Evolutionary conservation across 2,113 vertebrate species (phyloP), one percentile per base, ranked within the genome.

Genomic region (Bungarus multicinctus): DNA sequence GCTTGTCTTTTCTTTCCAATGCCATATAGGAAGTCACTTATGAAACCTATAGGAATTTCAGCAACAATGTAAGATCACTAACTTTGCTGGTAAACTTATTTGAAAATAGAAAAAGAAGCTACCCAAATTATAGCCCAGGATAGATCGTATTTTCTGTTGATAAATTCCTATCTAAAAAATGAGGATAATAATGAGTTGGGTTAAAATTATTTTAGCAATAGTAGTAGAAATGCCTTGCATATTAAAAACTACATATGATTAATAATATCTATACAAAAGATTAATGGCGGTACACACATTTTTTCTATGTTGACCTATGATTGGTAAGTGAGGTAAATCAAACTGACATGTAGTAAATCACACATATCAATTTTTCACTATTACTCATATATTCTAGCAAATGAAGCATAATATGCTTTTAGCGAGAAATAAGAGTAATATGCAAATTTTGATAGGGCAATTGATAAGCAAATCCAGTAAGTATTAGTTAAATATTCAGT

Each of bases 391-490:
- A 95, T 96, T 96, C 92, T 94, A 95, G 94, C 96, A 95, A 95
- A 95, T 94, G 95, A 97, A 97, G 93, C 85, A 94, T 94, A 97
- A 97, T 95, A 95, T 97, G 94, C 95, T 97, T 97, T 96, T 93
- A 94, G 95, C 95, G 94, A 95, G 94, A 98, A 98, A 97, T 96
- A 97, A 97, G 96, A 95, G 18, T 81, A 95, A 93, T 93, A 94
- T 95, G 95, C 92, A 97, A 97, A 97, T 97, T 97, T 97, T 95
- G 95, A 94, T 93, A 97, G 95, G 94, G 95, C 94, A 47, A 55
- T 85, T 95, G 95, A 98, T 95, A 97, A 97, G 95, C 94, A 95
- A 95, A 96, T 96, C 89, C 94, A 97, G 96, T 94, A 98, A 97
- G 96, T 94, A 96, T 95, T 95, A 97, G 95, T 85, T 91, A 96